A percentile compares a stretch with the other conserved stretches of the same genome.
Evolutionary conservation across 2,888 invertebrate species (phyloP).

Genomic region (Chaitophorus viminalis): DNA sequence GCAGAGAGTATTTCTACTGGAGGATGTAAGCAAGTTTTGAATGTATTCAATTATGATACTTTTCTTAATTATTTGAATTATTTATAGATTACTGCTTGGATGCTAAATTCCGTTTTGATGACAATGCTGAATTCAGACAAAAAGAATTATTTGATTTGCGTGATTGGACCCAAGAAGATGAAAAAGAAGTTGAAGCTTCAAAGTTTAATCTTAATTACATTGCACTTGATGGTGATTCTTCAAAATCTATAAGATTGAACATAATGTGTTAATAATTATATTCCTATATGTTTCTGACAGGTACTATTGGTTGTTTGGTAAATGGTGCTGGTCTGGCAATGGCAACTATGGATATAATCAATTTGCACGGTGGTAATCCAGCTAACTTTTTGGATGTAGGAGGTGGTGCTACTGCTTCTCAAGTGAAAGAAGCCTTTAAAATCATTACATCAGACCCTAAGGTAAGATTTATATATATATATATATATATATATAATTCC

Average conservation of each 20-base stretch:
- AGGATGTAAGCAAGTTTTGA: constrained; percentile 71
- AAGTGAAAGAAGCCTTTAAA: constrained; percentile 95
- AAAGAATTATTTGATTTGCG: constrained; percentile 84
- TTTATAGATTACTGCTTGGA: constrained; percentile 88
- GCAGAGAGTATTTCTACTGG: constrained; percentile 85
- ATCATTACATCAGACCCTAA: constrained; percentile 94
- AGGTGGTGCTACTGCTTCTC: constrained; percentile 90
- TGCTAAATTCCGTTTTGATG: constrained; percentile 95
- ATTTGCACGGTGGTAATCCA: constrained; percentile 92
- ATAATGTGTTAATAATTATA: neutral
- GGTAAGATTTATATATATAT: constrained; percentile 67
- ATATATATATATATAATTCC: no score
- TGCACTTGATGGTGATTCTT: constrained; percentile 80
- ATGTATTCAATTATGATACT: constrained; percentile 14
- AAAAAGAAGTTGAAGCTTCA: constrained; percentile 90
- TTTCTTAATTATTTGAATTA: constrained; percentile 9
- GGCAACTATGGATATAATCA: constrained; percentile 99
- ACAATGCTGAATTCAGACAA: constrained; percentile 92
- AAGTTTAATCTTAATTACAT: constrained; percentile 93
- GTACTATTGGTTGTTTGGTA: constrained; percentile 91
- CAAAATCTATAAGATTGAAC: neutral
- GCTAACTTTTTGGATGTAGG: constrained; percentile 98
- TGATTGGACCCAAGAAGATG: constrained; percentile 92
- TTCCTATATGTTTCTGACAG: constrained; percentile 66
- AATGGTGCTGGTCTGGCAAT: constrained; percentile 97